Evolutionary conservation across 2,797 vertebrate species (phyloP).

Genomic region (Oreonectes daqikongensis): DNA sequence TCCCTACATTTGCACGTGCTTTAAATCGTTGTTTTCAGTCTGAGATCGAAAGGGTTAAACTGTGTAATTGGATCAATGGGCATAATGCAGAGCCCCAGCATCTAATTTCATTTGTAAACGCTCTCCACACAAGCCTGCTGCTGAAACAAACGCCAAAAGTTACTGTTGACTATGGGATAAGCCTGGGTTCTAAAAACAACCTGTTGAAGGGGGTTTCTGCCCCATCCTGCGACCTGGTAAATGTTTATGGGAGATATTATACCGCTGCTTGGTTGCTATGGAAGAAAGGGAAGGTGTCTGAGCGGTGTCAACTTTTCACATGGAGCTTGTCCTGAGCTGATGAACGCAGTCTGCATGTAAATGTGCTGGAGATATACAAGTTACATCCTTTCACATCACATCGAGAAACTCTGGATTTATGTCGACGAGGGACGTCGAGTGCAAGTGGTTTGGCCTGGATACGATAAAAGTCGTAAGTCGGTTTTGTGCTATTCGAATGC

Average conservation of each 20-base stretch:
- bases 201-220: no score
- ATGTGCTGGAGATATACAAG: background rate
- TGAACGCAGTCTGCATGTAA: constrained; percentile 20
- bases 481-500: background rate
- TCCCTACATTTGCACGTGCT: background rate
- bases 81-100: constrained; percentile 62
- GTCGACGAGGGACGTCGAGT: constrained; percentile 17
- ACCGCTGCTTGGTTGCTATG: constrained; percentile 58
- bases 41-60: constrained; percentile 66
- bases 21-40: background rate
- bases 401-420: background rate
- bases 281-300: constrained; percentile 44
- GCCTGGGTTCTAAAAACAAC: background rate
- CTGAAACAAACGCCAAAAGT: background rate
- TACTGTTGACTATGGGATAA: background rate
- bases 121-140: background rate
- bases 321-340: background rate
- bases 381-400: background rate
- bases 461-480: constrained; percentile 17
- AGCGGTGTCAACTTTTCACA: constrained; percentile 14
- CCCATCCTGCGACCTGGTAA: background rate
- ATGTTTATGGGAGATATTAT: constrained; percentile 39
- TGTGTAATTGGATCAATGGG: constrained; percentile 78
- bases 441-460: background rate
- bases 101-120: constrained; percentile 45